Conservation (phyloP, 2,888 invertebrate species). For the Tachystola acroxantha region DNA sequence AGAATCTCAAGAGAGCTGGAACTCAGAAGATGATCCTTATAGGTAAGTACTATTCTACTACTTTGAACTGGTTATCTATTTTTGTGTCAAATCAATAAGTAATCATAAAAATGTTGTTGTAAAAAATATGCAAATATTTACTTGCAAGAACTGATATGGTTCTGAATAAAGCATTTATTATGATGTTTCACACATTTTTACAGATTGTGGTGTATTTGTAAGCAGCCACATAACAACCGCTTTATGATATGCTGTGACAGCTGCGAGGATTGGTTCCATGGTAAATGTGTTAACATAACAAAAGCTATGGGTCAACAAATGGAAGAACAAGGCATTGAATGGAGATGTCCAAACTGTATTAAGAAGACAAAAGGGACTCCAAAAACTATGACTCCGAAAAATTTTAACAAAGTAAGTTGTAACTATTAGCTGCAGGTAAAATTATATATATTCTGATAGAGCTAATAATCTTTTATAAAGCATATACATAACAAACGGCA, state of each 20-base stretch:
- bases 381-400: constrained; percentile 38
- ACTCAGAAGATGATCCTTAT: constrained; percentile 95
- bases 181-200: constrained; percentile 12
- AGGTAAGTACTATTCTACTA: no score
- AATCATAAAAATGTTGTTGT: no score
- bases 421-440: constrained; percentile 10
- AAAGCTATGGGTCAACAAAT: constrained; percentile 94
- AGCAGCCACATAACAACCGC: constrained; percentile 95
- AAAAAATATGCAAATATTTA: no score
- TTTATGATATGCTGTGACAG: constrained; percentile 99
- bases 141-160: not conserved
- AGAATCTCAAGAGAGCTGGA: constrained; percentile 82
- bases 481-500: no score
- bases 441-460: not conserved
- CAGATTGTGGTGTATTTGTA: constrained; percentile 96
- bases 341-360: constrained; percentile 92
- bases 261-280: constrained; percentile 98
- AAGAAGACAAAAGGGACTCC: constrained; percentile 69
- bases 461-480: not conserved
- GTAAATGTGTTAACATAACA: constrained; percentile 96
- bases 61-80: no score
- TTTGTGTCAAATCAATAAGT: no score
- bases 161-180: not conserved
- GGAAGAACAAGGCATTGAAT: constrained; percentile 92
- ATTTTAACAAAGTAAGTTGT: constrained; percentile 6